phyloP scores from a whole-genome alignment of 2,888 invertebrate genomes.

The Carabus problematicus region DNA sequence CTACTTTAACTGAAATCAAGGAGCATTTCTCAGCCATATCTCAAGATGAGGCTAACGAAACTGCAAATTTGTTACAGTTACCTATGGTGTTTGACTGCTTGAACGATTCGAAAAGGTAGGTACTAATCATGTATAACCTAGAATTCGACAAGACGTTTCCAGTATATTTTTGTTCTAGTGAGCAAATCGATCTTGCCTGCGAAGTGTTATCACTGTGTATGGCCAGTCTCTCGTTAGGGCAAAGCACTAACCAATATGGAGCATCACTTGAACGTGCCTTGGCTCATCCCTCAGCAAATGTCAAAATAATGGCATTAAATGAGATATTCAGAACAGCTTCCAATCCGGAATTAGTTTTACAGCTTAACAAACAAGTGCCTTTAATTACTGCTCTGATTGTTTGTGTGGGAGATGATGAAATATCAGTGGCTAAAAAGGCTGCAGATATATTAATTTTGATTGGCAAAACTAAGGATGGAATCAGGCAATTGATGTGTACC shows the following conservation, averaged over 20 bases:
- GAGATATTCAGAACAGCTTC: constrained; percentile 61
- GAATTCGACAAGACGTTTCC: constrained; percentile 27
- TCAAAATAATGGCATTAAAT: constrained; percentile 69
- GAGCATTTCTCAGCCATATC: constrained; percentile 57
- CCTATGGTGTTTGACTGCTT: constrained; percentile 71
- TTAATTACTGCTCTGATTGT: constrained; percentile 66
- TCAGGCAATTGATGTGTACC: constrained; percentile 62
- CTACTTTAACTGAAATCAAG: constrained; percentile 60
- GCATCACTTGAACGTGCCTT: constrained; percentile 68
- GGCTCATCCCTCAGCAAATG: constrained; percentile 67
- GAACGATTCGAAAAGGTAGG: constrained; percentile 63
- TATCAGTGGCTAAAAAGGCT: constrained; percentile 68
- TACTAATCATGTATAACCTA: constrained; percentile 42
- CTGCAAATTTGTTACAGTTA: constrained; percentile 61
- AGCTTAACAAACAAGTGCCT: constrained; percentile 51
- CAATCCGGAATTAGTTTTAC: constrained; percentile 51
- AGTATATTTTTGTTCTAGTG: constrained; percentile 56
- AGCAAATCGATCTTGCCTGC: constrained; percentile 68
- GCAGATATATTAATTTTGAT: constrained; percentile 63
- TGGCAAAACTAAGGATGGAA: constrained; percentile 59
- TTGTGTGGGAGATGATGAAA: constrained; percentile 66
- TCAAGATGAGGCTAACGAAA: constrained; percentile 56
- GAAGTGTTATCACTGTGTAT: constrained; percentile 72
- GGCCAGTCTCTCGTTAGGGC: constrained; percentile 67
- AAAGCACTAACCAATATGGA: constrained; percentile 67